These are phyloP conservation scores for Momotus momota DNA, from an alignment of 2,797 vertebrate genomes.

Conservation along the genomic window DNA sequence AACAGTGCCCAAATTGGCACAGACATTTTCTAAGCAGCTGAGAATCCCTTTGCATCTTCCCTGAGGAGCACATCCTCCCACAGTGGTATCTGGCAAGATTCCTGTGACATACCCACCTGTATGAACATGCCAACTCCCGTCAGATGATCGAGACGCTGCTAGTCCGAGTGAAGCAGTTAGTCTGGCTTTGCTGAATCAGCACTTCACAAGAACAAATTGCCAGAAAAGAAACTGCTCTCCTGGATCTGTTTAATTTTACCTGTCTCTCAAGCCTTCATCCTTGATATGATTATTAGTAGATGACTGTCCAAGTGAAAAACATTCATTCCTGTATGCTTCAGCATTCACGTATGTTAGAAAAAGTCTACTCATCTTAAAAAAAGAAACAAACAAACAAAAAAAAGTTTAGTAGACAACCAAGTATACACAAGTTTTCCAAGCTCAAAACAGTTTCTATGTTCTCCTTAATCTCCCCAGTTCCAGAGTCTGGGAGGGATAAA, in stretches of 20 bases:
- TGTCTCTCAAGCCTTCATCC: not conserved
- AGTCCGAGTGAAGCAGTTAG: not conserved
- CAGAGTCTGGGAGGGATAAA: not conserved
- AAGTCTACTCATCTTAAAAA: not conserved
- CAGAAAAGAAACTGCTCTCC: not conserved
- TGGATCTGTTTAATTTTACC: not conserved
- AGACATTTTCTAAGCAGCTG: not conserved
- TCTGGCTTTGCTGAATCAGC: not conserved
- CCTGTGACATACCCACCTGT: fast-evolving
- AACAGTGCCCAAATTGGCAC: not conserved
- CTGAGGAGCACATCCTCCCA: not conserved
- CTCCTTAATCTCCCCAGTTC: not conserved
- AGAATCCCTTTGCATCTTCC: not conserved
- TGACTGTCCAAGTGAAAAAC: not conserved
- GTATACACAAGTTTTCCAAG: not conserved
- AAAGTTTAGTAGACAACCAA: not conserved
- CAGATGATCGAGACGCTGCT: not conserved
- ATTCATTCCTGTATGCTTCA: not conserved
- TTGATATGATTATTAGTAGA: not conserved
- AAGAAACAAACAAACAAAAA: too few species aligned
- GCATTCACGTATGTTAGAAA: not conserved
- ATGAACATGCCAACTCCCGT: not conserved
- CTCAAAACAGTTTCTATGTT: not conserved
- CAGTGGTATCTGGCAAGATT: fast-evolving
- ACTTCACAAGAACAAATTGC: not conserved